Conservation (phyloP, 2,888 invertebrate species). For the Arrhopalites spinosus region DNA sequence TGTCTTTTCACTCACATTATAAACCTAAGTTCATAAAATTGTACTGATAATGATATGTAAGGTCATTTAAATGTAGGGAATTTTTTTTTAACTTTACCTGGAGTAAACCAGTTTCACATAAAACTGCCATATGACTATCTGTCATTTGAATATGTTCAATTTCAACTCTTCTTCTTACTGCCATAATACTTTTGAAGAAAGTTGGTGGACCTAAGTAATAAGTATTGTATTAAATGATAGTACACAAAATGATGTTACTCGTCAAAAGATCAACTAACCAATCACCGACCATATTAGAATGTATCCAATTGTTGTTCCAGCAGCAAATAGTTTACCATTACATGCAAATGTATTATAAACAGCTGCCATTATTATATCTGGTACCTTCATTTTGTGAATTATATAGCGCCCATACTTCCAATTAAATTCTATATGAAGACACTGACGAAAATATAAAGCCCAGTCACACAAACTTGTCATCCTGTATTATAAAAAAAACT, state of each 20-base stretch:
- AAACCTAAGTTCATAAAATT: background rate
- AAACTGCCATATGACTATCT: constrained; percentile 20
- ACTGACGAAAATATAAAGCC: constrained; percentile 37
- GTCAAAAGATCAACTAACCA: constrained; percentile 25
- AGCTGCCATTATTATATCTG: background rate
- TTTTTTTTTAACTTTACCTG: background rate
- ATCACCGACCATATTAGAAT: constrained; percentile 38
- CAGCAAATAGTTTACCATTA: constrained; percentile 36
- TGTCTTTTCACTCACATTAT: background rate
- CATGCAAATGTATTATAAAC: constrained; percentile 25
- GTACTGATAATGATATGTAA: background rate
- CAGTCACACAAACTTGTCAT: constrained; percentile 37
- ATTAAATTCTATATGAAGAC: constrained; percentile 33
- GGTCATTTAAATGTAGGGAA: background rate
- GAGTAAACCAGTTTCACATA: constrained; percentile 32
- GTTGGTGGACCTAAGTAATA: constrained; percentile 34
- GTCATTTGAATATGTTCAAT: constrained; percentile 31
- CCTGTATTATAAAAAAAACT: background rate
- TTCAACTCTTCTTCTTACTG: constrained; percentile 16
- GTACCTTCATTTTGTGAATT: constrained; percentile 31
- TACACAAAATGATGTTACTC: background rate
- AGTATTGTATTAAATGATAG: background rate
- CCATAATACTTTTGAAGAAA: constrained; percentile 22
- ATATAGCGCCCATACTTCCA: constrained; percentile 38
- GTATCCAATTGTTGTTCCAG: constrained; percentile 28